Evolutionary conservation across 1,140 invertebrate genomes (phyloP).

Genomic region (Lepidurus apus): DNA sequence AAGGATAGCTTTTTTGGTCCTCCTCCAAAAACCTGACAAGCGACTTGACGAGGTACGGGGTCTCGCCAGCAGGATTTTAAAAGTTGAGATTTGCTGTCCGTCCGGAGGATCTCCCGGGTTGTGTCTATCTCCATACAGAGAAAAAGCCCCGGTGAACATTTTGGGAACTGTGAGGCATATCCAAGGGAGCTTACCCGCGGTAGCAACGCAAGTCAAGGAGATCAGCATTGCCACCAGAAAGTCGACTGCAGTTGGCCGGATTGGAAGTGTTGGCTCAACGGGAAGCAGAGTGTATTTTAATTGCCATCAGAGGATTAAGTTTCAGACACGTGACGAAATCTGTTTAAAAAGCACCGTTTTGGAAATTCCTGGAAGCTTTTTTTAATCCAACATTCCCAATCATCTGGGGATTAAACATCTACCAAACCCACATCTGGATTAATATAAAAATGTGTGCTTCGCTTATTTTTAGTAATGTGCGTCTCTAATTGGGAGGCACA

Average conservation of each 20-base stretch:
- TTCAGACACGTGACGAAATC: neutral
- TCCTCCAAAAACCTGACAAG: too few relatives aligned
- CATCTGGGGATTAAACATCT: too few relatives aligned
- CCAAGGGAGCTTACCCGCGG: neutral
- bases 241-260: slow-evolving; percentile 12
- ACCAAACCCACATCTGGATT: neutral
- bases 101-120: neutral
- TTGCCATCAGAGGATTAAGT: neutral
- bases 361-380: too few relatives aligned
- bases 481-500: neutral
- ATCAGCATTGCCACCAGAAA: neutral
- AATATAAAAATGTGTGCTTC: neutral
- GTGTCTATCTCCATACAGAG: neutral
- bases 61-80: neutral
- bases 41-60: neutral
- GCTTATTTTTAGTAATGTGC: neutral
- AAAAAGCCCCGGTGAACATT: neutral
- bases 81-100: neutral
- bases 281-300: neutral
- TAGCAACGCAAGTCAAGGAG: neutral
- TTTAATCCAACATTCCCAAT: too few relatives aligned
- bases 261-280: neutral
- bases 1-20: too few relatives aligned
- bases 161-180: neutral
- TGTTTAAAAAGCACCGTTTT: neutral